Conservation (phyloP, 2,797 vertebrate genomes). For the Pseudochromis fuscus region DNA sequence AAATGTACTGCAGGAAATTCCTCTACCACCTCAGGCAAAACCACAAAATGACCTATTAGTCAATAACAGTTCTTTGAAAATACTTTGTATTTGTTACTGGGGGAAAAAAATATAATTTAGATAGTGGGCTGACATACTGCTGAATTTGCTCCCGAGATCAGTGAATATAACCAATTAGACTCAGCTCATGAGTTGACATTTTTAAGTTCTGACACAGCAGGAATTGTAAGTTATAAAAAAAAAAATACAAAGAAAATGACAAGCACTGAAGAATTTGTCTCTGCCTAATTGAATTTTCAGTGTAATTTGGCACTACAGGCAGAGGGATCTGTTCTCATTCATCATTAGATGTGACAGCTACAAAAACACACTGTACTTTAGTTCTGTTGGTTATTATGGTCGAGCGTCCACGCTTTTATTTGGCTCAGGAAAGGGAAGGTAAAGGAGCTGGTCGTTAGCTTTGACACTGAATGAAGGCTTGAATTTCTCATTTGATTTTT, state of each 20-base stretch:
- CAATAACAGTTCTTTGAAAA: conserved; percentile 11
- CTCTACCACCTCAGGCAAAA: conserved; percentile 16
- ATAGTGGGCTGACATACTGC: not conserved
- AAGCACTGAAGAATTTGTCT: not conserved
- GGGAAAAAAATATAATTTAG: conserved; percentile 5
- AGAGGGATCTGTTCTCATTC: conserved; percentile 8
- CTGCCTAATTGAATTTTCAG: conserved; percentile 36
- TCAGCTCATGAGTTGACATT: conserved; percentile 37
- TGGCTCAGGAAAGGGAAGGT: not conserved
- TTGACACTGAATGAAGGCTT: not conserved
- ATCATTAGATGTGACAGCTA: conserved; percentile 21
- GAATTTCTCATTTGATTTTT: no score
- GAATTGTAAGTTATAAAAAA: conserved; percentile 23
- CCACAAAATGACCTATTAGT: conserved; percentile 34
- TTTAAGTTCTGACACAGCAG: conserved; percentile 47
- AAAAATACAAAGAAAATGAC: conserved; percentile 18
- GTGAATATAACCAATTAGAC: conserved; percentile 29
- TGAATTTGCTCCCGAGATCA: conserved; percentile 18
- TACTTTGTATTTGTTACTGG: conserved; percentile 7
- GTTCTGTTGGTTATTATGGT: not conserved
- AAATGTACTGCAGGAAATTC: conserved; percentile 33
- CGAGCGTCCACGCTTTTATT: not conserved
- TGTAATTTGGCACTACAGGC: conserved; percentile 4
- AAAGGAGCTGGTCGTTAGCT: not conserved
- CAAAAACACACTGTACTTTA: not conserved